These are phyloP conservation scores for Phorcus lineatus DNA, from an alignment of 2,888 invertebrate species.

Conservation along the genomic window DNA sequence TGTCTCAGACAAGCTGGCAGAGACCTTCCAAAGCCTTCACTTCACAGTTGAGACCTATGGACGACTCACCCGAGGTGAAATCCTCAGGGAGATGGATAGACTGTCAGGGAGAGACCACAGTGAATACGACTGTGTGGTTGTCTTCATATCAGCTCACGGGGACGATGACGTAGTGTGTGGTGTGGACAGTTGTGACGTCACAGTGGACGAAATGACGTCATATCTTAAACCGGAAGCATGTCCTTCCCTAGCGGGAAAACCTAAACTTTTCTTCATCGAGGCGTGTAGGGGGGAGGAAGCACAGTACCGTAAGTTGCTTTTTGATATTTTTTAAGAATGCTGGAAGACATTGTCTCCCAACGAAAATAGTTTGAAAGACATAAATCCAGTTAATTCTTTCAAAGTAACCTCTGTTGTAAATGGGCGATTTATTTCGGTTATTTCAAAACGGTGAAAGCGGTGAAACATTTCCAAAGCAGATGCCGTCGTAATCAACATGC, in stretches of 20 bases:
- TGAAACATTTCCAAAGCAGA: no score
- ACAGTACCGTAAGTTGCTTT: not conserved
- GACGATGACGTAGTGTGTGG: not conserved
- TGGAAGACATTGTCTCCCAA: no score
- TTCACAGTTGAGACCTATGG: not conserved
- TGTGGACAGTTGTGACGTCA: not conserved
- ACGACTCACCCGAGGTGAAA: not conserved
- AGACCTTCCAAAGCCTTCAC: not conserved
- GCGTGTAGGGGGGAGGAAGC: not conserved
- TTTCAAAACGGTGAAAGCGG: no score
- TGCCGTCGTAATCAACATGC: no score
- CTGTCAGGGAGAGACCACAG: not conserved
- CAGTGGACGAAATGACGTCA: not conserved
- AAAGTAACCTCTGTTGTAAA: no score
- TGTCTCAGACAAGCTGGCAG: not conserved
- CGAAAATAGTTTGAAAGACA: no score
- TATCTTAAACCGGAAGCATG: not conserved
- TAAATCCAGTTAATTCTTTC: no score
- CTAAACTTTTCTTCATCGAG: not conserved
- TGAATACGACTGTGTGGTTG: not conserved
- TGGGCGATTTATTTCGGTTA: no score
- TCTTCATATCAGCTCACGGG: not conserved
- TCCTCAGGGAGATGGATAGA: not conserved
- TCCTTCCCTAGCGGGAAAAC: not conserved
- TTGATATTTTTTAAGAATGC: no score